Percentiles rank a stretch among this genome's conserved stretches.
Evolutionary conservation across 2,113 vertebrate genomes (phyloP).

Genomic region (Nyctibius bracteatus): DNA sequence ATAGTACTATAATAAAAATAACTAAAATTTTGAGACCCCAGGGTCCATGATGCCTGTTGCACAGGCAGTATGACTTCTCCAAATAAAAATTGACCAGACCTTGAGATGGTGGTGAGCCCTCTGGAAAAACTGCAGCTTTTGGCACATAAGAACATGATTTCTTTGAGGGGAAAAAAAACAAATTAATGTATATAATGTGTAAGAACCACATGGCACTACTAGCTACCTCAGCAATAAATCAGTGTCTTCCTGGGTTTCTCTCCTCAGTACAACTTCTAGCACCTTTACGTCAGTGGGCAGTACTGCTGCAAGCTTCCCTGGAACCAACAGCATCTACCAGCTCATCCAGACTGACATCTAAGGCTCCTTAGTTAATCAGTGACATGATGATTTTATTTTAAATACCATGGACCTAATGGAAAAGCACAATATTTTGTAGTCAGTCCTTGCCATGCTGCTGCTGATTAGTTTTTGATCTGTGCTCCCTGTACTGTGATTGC

Average conservation of each 20-base stretch:
- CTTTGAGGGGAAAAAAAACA: neutral
- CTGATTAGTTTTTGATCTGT: neutral
- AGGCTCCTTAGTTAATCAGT: neutral
- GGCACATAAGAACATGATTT: neutral
- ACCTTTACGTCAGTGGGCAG: no score
- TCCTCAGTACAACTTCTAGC: no score
- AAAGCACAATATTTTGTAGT: neutral
- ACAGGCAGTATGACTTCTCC: neutral
- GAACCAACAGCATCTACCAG: neutral
- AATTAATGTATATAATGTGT: neutral
- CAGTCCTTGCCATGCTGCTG: neutral
- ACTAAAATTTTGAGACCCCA: neutral
- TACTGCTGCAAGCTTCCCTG: neutral
- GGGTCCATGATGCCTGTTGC: rapidly evolving
- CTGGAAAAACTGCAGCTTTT: neutral
- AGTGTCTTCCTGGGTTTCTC: neutral
- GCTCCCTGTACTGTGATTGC: neutral
- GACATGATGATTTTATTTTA: neutral
- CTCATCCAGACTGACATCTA: neutral
- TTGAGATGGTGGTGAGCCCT: neutral
- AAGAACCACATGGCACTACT: neutral
- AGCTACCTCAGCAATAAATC: no score
- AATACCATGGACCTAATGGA: neutral
- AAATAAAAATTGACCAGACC: neutral
- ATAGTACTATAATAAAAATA: neutral